Evolutionary conservation across 2,888 invertebrate genomes (phyloP), one percentile per base, ranked within the genome.

Genomic region (Tupiocoris notatus): DNA sequence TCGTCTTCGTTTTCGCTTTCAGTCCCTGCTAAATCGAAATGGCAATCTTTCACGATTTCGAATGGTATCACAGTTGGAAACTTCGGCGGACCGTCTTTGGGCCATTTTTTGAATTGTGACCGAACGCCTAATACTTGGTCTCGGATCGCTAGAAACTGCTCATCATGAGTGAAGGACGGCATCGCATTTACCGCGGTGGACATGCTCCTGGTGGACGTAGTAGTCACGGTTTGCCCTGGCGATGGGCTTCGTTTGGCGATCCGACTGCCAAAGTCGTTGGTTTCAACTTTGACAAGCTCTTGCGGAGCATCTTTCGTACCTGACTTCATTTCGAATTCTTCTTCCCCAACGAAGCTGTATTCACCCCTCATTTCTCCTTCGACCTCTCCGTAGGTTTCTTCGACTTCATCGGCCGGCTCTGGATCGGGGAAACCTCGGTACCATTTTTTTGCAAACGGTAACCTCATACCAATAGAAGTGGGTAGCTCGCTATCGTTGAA

Each of bases 31-130:
- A 73, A 54, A 54, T 73, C 21, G 21, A 21, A 21, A n/a, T 39
- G 20, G 25, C 73, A 73, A 17, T 73, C 73, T 9, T 62, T 22
- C 1, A 73, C 39, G 20, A 73, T 62, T 62, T 73, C 73, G 22
- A 57, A 73, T 17, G 73, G 73, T n/a, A 73, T 73, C 1, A 73
- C 73, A 62, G 61, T 73, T 9, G 73, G 73, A 21, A 73, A 73
- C 12, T 54, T n/a, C 54, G 62, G 73, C 62, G 62, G 73, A 1
- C 63, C 73, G n/a, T 61, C 63, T 63, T 73, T 73, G 25, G 73
- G 73, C 73, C 73, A 73, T 22, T 39, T 63, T 20, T 39, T 61
- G 54, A 54, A 73, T 20, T 63, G 25, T 1, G 63, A 12, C 20
- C 73, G 7, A 7, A 63, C 20, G 1, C 54, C 63, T 1, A 73